Evolutionary conservation across 2,797 vertebrate genomes (phyloP).

Genomic region (Chromobotia macracanthus): DNA sequence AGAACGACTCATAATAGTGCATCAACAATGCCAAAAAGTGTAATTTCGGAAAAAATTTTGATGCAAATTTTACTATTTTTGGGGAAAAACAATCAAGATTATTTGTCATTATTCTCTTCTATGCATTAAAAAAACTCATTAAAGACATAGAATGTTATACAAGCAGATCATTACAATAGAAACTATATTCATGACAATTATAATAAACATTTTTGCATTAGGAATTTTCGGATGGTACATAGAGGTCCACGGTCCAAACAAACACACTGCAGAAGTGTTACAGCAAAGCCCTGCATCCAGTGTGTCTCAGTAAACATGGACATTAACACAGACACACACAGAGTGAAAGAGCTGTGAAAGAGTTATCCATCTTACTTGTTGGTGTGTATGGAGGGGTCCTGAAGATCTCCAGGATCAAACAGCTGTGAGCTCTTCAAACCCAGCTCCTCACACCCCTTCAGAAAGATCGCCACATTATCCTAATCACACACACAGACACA

Average conservation of each 20-base stretch:
- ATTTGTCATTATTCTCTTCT: no score
- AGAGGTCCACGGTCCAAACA: background rate
- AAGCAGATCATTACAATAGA: background rate
- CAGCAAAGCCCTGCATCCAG: background rate
- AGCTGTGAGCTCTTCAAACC: conserved; percentile 96
- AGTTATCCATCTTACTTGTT: conserved; percentile 83
- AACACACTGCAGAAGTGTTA: background rate
- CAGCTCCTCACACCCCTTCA: conserved; percentile 93
- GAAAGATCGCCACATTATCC: conserved; percentile 94
- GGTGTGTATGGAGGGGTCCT: conserved; percentile 85
- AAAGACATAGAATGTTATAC: background rate
- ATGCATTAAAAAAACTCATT: background rate
- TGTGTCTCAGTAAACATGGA: background rate
- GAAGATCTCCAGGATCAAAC: conserved; percentile 95
- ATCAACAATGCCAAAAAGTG: no score
- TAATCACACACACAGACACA: conserved; percentile 67
- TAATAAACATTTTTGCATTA: no score
- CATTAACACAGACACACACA: conserved; percentile 36
- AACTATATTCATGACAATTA: no score
- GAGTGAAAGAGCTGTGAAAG: conserved; percentile 42
- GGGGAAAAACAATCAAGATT: no score
- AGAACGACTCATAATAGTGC: no score
- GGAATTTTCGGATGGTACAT: background rate
- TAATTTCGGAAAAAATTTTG: no score
- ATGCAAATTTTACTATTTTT: no score